phyloP scores from a whole-genome alignment of 2,888 invertebrate species.

The Flexamia atlantica region DNA sequence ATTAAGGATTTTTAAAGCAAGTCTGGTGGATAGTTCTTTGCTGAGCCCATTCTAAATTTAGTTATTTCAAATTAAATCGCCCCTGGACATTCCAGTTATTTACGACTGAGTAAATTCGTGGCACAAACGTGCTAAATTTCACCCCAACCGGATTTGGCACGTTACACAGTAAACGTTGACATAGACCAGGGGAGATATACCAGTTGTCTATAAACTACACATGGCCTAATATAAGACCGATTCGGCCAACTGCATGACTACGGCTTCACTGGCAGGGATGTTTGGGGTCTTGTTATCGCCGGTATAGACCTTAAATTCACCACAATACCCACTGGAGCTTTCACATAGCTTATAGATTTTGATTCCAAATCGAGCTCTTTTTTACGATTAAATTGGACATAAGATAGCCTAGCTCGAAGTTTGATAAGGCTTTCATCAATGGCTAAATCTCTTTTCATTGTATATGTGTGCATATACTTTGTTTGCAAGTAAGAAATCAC shows the following conservation, averaged over 20 bases:
- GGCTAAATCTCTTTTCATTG: not conserved
- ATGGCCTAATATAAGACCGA: not conserved
- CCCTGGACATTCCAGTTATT: too few relatives aligned
- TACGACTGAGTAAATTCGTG: too few relatives aligned
- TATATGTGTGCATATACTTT: not conserved
- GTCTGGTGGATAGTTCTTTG: too few relatives aligned
- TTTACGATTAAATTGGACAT: constrained; percentile 33
- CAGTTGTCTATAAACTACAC: not conserved
- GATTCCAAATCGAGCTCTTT: constrained; percentile 15
- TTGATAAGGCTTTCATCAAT: constrained; percentile 38
- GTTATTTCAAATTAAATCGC: too few relatives aligned
- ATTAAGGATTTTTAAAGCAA: too few relatives aligned
- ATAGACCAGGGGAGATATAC: not conserved
- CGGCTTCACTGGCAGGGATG: not conserved
- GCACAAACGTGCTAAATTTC: too few relatives aligned
- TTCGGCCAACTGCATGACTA: not conserved
- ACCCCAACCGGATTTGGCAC: too few relatives aligned
- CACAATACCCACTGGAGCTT: constrained; percentile 7
- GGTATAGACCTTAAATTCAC: constrained; percentile 16
- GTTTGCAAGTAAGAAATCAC: not conserved
- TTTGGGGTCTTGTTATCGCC: not conserved
- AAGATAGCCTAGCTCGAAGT: constrained; percentile 18
- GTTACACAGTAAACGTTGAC: too few relatives aligned
- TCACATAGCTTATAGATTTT: constrained; percentile 37
- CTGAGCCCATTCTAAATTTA: too few relatives aligned